Conservation (phyloP, 2,888 invertebrate species). For the Phyto melanocephala region DNA sequence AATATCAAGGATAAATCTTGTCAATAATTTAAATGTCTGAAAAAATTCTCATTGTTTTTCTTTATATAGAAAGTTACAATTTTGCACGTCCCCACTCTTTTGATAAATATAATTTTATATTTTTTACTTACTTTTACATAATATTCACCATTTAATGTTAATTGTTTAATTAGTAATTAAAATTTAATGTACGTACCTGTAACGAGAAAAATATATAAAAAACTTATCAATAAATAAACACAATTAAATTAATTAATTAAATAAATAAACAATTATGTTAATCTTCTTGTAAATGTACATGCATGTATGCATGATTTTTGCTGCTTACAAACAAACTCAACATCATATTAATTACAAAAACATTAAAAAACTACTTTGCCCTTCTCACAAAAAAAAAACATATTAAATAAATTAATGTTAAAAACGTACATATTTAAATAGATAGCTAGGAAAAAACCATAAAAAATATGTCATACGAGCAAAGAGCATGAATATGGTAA, state of each 20-base stretch:
- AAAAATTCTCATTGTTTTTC: too few species aligned
- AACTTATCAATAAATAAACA: constrained; percentile 26
- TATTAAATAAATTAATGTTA: neutral
- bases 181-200: constrained; percentile 39
- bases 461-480: neutral
- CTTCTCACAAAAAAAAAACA: neutral
- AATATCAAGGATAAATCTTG: too few species aligned
- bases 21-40: too few species aligned
- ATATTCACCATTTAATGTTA: neutral
- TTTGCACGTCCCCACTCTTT: too few species aligned
- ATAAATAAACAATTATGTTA: constrained; percentile 24
- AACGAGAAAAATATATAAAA: constrained; percentile 25
- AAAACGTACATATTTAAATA: neutral
- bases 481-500: neutral
- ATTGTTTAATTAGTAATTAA: constrained; percentile 25
- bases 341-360: neutral
- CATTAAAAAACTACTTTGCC: neutral
- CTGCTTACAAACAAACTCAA: neutral
- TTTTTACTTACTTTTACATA: neutral
- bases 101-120: neutral
- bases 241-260: constrained; percentile 39
- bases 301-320: constrained; percentile 3
- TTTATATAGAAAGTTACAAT: too few species aligned
- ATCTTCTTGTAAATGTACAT: too few species aligned
- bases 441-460: neutral